phyloP scores from a whole-genome alignment of 2,797 vertebrate species.

The Pygocentrus nattereri region DNA sequence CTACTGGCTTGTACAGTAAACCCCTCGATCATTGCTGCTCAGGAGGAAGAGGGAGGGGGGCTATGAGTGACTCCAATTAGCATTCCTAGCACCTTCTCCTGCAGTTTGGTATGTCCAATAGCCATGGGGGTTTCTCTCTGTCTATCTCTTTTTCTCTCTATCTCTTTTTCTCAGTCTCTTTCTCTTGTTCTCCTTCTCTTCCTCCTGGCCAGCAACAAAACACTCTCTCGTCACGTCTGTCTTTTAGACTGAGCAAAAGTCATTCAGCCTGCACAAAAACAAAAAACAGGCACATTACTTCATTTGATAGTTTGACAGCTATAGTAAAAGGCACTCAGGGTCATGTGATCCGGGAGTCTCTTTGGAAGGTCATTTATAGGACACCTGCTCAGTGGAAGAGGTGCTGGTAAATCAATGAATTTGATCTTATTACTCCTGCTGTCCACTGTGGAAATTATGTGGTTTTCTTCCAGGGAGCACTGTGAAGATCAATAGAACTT shows the following conservation, averaged over 20 bases:
- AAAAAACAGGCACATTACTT: constrained; percentile 74
- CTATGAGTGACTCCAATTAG: constrained; percentile 72
- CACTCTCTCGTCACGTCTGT: constrained; percentile 36
- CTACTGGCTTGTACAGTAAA: constrained; percentile 70
- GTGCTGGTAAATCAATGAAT: constrained; percentile 35
- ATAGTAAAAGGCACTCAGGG: constrained; percentile 72
- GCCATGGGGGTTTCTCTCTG: constrained; percentile 61
- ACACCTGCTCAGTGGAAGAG: constrained; percentile 66
- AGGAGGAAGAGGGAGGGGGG: constrained; percentile 58
- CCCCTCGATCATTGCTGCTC: constrained; percentile 60
- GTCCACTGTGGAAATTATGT: constrained; percentile 11
- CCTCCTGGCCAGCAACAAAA: constrained; percentile 35
- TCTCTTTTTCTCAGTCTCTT: constrained; percentile 54
- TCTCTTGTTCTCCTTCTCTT: constrained; percentile 53
- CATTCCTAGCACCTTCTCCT: constrained; percentile 72
- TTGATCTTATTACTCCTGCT: constrained; percentile 28
- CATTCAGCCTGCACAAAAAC: constrained; percentile 59
- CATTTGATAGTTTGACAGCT: constrained; percentile 67
- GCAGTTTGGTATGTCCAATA: constrained; percentile 68
- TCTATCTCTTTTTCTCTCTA: constrained; percentile 53
- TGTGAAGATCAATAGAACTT: constrained; percentile 2
- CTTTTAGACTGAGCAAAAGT: constrained; percentile 31
- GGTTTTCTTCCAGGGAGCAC: constrained; percentile 11
- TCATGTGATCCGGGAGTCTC: constrained; percentile 66
- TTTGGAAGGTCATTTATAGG: constrained; percentile 80